Conservation (phyloP, 2,113 vertebrate species). For the Myotis yumanensis region DNA sequence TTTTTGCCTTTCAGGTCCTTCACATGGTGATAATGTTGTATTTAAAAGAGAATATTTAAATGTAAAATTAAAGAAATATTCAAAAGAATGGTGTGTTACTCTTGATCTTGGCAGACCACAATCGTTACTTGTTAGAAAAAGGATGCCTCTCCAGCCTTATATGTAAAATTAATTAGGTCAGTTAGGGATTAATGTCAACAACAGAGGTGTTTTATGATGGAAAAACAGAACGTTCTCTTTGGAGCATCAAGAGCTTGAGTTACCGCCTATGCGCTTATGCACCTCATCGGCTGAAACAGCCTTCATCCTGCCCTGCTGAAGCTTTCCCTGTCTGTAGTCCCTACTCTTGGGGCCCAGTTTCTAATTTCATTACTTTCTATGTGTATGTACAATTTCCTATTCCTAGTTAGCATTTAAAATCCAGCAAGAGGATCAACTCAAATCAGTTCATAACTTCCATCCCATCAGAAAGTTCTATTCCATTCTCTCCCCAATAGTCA, state of each 20-base stretch:
- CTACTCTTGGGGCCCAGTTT: not conserved
- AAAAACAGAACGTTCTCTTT: conserved; percentile 8
- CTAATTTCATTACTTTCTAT: not conserved
- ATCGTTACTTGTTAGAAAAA: conserved; percentile 55
- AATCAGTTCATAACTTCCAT: conserved; percentile 5
- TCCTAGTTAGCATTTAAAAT: not conserved
- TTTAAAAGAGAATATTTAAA: conserved; percentile 85
- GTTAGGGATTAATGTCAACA: conserved; percentile 30
- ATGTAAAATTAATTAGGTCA: conserved; percentile 40
- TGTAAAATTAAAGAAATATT: conserved; percentile 84
- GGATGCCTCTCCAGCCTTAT: not conserved
- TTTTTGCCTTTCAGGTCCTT: conserved; percentile 74
- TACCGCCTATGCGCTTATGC: not conserved
- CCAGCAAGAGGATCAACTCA: not conserved
- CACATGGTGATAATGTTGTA: conserved; percentile 79
- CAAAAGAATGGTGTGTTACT: conserved; percentile 55
- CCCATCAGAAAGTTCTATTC: conserved; percentile 20
- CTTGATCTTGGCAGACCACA: conserved; percentile 36
- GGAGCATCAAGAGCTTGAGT: not conserved
- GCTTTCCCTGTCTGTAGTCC: not conserved
- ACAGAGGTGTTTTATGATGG: not conserved
- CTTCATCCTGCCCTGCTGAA: not conserved
- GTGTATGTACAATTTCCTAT: not conserved
- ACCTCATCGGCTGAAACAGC: not conserved
- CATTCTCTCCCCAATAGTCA: not conserved